Conservation (phyloP, 2,797 vertebrate species). For the Myotis vivesi region DNA sequence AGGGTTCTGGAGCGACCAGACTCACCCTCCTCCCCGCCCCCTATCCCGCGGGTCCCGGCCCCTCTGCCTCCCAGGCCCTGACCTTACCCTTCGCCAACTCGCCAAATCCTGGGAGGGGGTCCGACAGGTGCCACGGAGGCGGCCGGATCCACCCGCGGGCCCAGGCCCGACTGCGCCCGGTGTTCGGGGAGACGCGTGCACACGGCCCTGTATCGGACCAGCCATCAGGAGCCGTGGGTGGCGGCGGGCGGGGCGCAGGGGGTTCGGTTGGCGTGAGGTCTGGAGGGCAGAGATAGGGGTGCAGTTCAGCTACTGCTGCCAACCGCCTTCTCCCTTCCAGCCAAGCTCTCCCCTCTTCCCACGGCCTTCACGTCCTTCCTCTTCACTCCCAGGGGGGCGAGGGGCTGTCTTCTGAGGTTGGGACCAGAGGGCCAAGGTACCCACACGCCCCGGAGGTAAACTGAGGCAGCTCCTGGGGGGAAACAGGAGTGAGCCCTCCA, state of each 20-base stretch:
- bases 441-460: background rate
- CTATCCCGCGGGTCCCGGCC: too few species aligned
- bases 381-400: background rate
- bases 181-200: too few species aligned
- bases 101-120: background rate
- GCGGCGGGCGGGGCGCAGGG: slow-evolving; percentile 56
- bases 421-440: background rate
- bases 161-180: background rate
- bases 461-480: background rate
- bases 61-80: background rate
- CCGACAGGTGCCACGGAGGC: slow-evolving; percentile 43
- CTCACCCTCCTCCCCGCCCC: background rate
- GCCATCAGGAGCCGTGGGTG: too few species aligned
- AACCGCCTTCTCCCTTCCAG: slow-evolving; percentile 19
- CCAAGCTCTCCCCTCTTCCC: background rate
- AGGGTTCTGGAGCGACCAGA: background rate
- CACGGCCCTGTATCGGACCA: too few species aligned
- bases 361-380: background rate
- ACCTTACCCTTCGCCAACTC: slow-evolving; percentile 36
- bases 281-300: slow-evolving; percentile 74
- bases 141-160: background rate
- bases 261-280: slow-evolving; percentile 65
- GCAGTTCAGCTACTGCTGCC: slow-evolving; percentile 48
- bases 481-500: too few species aligned
- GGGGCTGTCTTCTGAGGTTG: background rate